phyloP scores from a whole-genome alignment of 2,113 vertebrate genomes.

The Castor canadensis region DNA sequence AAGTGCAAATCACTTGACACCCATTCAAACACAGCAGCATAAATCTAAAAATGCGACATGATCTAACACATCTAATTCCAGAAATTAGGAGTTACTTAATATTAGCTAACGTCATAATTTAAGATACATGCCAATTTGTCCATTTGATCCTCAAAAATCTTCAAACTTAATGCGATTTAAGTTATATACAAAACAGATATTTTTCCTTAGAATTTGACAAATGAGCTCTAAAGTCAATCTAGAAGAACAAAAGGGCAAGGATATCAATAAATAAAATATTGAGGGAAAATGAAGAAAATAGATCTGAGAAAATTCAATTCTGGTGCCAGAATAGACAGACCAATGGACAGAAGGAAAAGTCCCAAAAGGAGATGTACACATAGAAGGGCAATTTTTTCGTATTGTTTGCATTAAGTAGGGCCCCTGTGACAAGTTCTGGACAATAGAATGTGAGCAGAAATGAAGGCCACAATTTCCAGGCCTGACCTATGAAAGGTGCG shows the following conservation, averaged over 20 bases:
- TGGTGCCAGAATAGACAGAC: background rate
- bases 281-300: background rate
- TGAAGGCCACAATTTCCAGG: background rate
- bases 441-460: background rate
- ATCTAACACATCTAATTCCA: background rate
- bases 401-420: background rate
- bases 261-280: slow-evolving; percentile 33
- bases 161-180: slow-evolving; percentile 7
- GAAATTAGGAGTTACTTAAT: slow-evolving; percentile 1
- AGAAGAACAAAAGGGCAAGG: background rate
- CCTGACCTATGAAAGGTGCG: background rate
- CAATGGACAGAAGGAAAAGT: background rate
- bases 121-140: background rate
- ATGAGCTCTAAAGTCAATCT: background rate
- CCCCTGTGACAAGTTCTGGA: background rate
- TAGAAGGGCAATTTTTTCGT: background rate
- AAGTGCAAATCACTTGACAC: background rate
- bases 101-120: background rate
- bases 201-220: background rate
- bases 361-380: background rate
- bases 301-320: background rate
- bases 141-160: background rate
- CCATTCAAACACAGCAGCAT: background rate
- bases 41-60: background rate
- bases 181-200: background rate